Evolutionary conservation across 2,113 vertebrate species (phyloP).

Genomic region (Epinephelus cyanopodus): DNA sequence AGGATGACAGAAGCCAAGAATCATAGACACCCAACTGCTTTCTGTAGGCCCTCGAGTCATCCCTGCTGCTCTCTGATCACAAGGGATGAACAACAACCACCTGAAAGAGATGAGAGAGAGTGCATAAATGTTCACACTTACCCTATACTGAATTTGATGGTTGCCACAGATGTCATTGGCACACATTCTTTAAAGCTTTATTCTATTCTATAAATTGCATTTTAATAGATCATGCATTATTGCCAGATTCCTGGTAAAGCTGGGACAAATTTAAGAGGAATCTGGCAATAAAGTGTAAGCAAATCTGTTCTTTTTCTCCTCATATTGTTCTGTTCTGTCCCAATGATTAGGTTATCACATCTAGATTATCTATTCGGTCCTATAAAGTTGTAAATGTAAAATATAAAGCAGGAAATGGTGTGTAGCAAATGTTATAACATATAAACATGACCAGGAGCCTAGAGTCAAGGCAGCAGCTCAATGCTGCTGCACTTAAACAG

Average conservation of each 20-base stretch:
- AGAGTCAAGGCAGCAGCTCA: background rate
- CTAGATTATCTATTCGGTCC: background rate
- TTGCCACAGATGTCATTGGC: background rate
- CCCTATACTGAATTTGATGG: background rate
- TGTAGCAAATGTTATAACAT: too few species aligned
- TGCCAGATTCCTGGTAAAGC: background rate
- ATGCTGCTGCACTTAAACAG: background rate
- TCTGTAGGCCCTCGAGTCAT: conserved; percentile 31
- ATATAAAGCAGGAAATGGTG: too few species aligned
- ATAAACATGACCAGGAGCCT: too few species aligned
- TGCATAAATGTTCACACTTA: conserved; percentile 37
- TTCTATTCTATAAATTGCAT: background rate
- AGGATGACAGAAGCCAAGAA: conserved; percentile 30
- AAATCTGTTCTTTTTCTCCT: background rate
- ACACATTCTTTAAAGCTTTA: background rate
- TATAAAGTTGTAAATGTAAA: too few species aligned
- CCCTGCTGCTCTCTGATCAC: conserved; percentile 51
- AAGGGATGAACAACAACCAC: conserved; percentile 49
- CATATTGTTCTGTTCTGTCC: background rate
- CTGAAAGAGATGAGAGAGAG: conserved; percentile 46
- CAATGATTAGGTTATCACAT: background rate
- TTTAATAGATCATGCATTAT: background rate
- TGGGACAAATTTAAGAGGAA: conserved; percentile 1
- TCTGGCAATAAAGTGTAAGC: background rate
- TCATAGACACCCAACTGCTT: conserved; percentile 25